A percentile compares a stretch with the other conserved stretches of the same genome.
Evolutionary conservation across 1,140 invertebrate species (phyloP).

Genomic region (Glomeris maerens): DNA sequence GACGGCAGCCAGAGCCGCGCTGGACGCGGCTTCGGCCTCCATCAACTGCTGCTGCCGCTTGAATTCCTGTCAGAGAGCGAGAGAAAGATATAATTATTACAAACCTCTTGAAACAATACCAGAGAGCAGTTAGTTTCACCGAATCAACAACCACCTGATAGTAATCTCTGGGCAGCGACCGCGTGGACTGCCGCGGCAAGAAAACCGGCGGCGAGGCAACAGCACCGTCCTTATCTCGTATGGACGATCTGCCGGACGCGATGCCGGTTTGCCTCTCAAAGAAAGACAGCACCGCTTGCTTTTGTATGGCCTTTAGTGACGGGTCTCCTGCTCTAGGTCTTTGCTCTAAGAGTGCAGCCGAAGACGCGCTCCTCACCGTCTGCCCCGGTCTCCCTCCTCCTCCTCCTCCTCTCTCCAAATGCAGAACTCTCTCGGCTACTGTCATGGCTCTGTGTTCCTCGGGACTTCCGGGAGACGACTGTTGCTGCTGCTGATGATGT

Average conservation of each 20-base stretch:
- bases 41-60: background rate
- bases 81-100: too few relatives aligned
- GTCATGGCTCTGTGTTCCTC: slow-evolving; percentile 37
- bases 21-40: background rate
- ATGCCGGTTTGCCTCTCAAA: slow-evolving; percentile 54
- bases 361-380: background rate
- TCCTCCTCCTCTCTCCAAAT: slow-evolving; percentile 39
- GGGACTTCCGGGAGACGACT: slow-evolving; percentile 21
- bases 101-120: too few relatives aligned
- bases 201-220: background rate
- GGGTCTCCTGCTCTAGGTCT: slow-evolving; percentile 54
- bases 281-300: slow-evolving; percentile 68
- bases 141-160: slow-evolving; percentile 19
- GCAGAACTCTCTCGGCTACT: slow-evolving; percentile 58
- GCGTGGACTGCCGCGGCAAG: background rate
- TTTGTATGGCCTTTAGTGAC: slow-evolving; percentile 69
- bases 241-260: slow-evolving; percentile 7
- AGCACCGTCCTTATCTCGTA: background rate
- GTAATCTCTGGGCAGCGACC: slow-evolving; percentile 17
- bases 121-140: too few relatives aligned
- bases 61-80: background rate
- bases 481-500: too few relatives aligned
- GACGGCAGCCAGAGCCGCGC: background rate
- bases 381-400: background rate
- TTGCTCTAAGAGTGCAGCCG: too few relatives aligned